phyloP scores from a whole-genome alignment of 2,113 vertebrate genomes.

The Thamnaconus septentrionalis region DNA sequence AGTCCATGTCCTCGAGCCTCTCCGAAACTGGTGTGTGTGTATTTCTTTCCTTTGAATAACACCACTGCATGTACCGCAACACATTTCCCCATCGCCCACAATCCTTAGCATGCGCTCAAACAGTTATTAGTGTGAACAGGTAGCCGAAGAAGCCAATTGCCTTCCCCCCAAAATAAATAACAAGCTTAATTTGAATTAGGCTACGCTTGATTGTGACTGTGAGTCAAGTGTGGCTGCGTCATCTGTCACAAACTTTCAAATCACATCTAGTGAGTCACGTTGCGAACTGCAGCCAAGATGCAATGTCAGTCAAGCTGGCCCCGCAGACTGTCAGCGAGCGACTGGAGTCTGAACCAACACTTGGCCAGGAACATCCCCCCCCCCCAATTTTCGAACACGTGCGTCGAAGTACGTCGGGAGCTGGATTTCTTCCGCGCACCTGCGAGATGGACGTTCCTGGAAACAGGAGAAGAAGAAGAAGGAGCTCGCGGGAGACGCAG shows the following conservation, averaged over 20 bases:
- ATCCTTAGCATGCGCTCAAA: constrained; percentile 35
- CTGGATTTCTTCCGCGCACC: constrained; percentile 2
- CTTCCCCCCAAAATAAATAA: constrained; percentile 56
- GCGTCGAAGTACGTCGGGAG: constrained; percentile 6
- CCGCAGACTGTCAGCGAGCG: constrained; percentile 23
- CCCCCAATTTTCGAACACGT: constrained; percentile 7
- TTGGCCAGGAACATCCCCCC: constrained; percentile 11
- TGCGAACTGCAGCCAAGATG: constrained; percentile 56
- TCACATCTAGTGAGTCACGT: constrained; percentile 65
- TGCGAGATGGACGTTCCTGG: constrained; percentile 19
- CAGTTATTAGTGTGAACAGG: constrained; percentile 54
- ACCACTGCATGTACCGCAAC: constrained; percentile 8
- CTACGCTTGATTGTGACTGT: constrained; percentile 56
- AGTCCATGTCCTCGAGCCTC: too few species aligned
- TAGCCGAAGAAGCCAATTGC: constrained; percentile 51
- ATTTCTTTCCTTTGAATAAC: too few species aligned
- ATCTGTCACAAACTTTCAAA: constrained; percentile 67
- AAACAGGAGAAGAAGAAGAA: constrained; percentile 14
- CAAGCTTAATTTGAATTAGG: constrained; percentile 61
- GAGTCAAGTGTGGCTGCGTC: constrained; percentile 65
- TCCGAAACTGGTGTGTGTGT: too few species aligned
- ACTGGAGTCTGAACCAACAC: constrained; percentile 30
- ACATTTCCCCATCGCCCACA: constrained; percentile 30
- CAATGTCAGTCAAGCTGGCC: constrained; percentile 42
- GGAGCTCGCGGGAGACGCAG: background rate